Evolutionary conservation across 1,140 invertebrate genomes (phyloP).

Genomic region (Onthophagus taurus): DNA sequence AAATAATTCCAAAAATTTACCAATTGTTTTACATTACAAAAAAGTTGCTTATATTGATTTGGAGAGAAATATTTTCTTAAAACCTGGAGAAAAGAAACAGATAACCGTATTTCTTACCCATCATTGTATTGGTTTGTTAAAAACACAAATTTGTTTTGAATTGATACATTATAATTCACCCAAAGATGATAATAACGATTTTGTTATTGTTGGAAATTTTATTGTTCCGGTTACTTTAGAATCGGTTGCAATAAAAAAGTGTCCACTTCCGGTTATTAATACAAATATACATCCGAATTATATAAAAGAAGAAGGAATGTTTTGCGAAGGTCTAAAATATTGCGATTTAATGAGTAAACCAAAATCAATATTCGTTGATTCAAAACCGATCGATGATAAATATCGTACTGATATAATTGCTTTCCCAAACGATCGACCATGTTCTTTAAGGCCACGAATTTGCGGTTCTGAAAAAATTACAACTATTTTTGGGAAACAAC

Average conservation of each 20-base stretch:
- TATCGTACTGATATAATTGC: conserved; percentile 20
- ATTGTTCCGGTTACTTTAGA: conserved; percentile 3
- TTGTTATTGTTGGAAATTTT: conserved; percentile 8
- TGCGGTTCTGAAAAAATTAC: conserved; percentile 3
- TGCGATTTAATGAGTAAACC: conserved; percentile 18
- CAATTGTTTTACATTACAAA: conserved; percentile 21
- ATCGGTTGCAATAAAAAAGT: background rate
- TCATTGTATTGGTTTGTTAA: conserved; percentile 13
- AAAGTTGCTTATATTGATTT: conserved; percentile 22
- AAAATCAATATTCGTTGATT: conserved; percentile 15
- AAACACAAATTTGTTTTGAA: conserved; percentile 14
- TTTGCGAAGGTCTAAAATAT: conserved; percentile 21
- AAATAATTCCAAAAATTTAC: conserved; percentile 21
- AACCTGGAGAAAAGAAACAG: conserved; percentile 11
- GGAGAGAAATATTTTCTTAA: conserved; percentile 15
- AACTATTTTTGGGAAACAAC: background rate
- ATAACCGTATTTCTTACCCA: conserved; percentile 19
- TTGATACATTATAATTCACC: conserved; percentile 15
- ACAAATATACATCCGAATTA: conserved; percentile 20
- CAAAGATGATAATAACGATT: background rate
- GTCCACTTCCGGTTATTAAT: conserved; percentile 17
- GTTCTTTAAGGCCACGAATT: conserved; percentile 21
- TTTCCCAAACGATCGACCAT: conserved; percentile 25
- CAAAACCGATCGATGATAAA: conserved; percentile 10
- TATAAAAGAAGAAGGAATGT: conserved; percentile 23